A percentile compares a stretch with the other conserved stretches of the same genome.
phyloP scores from a whole-genome alignment of 2,888 invertebrate species.

The Caenorhabditis doughertyi region DNA sequence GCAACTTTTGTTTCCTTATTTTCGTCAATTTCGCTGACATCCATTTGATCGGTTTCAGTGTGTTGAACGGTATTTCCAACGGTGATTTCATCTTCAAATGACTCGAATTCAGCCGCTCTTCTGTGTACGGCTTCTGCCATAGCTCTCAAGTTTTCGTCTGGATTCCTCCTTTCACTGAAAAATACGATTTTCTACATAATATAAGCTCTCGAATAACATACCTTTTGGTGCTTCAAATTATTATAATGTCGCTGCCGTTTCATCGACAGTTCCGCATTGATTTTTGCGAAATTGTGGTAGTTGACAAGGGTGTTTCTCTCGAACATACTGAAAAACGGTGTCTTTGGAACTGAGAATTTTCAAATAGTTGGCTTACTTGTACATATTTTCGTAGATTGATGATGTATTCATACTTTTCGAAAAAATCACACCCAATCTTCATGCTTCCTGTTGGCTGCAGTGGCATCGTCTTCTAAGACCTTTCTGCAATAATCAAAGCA shows the following conservation, averaged over 20 bases:
- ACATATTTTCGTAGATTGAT: slow-evolving; percentile 40
- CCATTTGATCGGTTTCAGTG: too few species aligned
- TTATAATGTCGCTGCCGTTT: neutral
- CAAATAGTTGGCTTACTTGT: neutral
- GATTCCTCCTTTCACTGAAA: slow-evolving; percentile 88
- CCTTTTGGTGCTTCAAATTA: neutral
- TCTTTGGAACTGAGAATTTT: neutral
- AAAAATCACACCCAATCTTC: slow-evolving; percentile 45
- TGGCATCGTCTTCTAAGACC: slow-evolving; percentile 97
- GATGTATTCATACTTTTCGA: slow-evolving; percentile 11
- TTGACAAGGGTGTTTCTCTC: slow-evolving; percentile 29
- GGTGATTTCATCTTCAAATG: too few species aligned
- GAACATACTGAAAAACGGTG: slow-evolving; percentile 25
- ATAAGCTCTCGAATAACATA: neutral
- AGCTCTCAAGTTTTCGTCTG: too few species aligned
- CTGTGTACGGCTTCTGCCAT: too few species aligned
- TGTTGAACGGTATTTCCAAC: too few species aligned
- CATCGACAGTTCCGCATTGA: neutral
- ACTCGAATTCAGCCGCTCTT: too few species aligned
- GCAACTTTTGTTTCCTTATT: too few species aligned
- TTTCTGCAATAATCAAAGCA: too few species aligned
- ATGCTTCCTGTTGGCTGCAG: too few species aligned
- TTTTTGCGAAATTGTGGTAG: slow-evolving; percentile 43
- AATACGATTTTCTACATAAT: neutral
- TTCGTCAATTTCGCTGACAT: too few species aligned